Conservation (phyloP, 2,113 vertebrate genomes). For the Candoia aspera region DNA sequence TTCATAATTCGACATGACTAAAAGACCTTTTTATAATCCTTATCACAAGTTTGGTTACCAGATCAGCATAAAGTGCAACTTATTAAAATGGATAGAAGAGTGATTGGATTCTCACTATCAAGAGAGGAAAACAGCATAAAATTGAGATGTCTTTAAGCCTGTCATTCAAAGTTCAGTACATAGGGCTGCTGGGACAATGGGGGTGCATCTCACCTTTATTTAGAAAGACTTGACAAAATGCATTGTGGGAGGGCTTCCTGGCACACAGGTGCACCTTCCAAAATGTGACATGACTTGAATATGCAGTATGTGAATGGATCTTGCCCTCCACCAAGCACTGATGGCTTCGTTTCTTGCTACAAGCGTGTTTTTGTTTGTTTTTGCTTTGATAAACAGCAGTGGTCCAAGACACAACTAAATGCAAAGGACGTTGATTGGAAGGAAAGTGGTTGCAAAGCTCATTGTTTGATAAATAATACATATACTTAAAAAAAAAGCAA, state of each 20-base stretch:
- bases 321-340: slow-evolving; percentile 48
- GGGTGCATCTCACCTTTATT: slow-evolving; percentile 47
- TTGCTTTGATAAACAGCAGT: not conserved
- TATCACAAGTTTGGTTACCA: slow-evolving; percentile 64
- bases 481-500: not conserved
- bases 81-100: slow-evolving; percentile 63
- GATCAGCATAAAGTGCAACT: slow-evolving; percentile 58
- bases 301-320: not conserved
- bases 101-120: slow-evolving; percentile 59
- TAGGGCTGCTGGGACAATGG: slow-evolving; percentile 24
- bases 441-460: not conserved
- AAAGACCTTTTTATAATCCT: slow-evolving; percentile 66
- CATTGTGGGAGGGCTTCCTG: not conserved
- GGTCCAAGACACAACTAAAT: not conserved
- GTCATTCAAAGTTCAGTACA: slow-evolving; percentile 49
- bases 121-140: slow-evolving; percentile 53
- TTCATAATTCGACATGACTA: slow-evolving; percentile 59
- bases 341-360: slow-evolving; percentile 18
- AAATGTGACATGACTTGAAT: slow-evolving; percentile 12
- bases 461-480: not conserved
- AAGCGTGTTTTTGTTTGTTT: not conserved
- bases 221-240: slow-evolving; percentile 37
- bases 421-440: not conserved
- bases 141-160: slow-evolving; percentile 62
- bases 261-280: slow-evolving; percentile 37